Evolutionary conservation across 2,888 invertebrate species (phyloP).

Genomic region (Helleia helle): DNA sequence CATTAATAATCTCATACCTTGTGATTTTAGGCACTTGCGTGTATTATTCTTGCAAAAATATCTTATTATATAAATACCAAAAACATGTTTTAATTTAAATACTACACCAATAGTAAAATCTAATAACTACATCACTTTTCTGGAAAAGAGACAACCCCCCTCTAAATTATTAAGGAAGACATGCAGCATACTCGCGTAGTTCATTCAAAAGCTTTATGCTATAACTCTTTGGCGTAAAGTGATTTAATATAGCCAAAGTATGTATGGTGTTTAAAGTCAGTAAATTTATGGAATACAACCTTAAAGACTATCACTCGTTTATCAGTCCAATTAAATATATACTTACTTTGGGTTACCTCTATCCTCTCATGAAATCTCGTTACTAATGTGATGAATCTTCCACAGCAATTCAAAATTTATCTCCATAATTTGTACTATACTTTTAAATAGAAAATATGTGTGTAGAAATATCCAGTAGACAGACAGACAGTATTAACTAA

Average conservation of each 20-base stretch:
- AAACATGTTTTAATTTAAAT: too few relatives aligned
- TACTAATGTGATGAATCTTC: constrained; percentile 17
- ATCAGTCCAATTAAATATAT: constrained; percentile 38
- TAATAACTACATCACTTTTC: too few relatives aligned
- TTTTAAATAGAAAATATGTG: constrained; percentile 12
- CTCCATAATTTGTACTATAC: constrained; percentile 23
- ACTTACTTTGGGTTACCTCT: constrained; percentile 22
- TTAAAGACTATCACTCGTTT: constrained; percentile 42
- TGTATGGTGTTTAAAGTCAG: constrained; percentile 33
- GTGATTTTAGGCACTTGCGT: too few relatives aligned
- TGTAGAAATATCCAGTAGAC: constrained; percentile 5
- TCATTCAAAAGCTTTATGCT: constrained; percentile 21
- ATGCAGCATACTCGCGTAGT: constrained; percentile 3
- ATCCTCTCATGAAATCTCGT: constrained; percentile 15
- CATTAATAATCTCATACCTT: too few relatives aligned
- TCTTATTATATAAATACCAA: too few relatives aligned
- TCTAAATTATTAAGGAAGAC: constrained; percentile 4
- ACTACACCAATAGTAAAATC: too few relatives aligned
- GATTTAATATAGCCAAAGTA: constrained; percentile 46
- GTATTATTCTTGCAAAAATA: too few relatives aligned
- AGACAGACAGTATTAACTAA: too few relatives aligned
- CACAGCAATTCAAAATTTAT: constrained; percentile 17
- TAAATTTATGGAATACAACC: constrained; percentile 46
- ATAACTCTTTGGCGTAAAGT: constrained; percentile 64
- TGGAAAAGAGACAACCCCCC: constrained; percentile 1